These are phyloP conservation scores for Astyanax mexicanus DNA, from an alignment of 2,797 vertebrate species.

Conservation along the genomic window DNA sequence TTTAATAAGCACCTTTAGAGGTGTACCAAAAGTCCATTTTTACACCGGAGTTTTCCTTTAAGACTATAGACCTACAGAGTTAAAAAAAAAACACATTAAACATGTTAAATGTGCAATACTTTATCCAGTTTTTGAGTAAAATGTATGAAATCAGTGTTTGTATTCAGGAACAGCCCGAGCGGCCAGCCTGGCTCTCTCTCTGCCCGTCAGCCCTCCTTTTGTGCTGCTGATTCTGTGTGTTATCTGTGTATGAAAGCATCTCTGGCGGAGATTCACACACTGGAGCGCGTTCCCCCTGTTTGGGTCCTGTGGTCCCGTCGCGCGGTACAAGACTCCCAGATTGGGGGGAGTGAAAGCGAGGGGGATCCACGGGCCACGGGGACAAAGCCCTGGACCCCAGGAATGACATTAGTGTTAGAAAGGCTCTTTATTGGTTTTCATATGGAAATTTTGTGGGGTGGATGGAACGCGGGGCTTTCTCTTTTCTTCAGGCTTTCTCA, in stretches of 20 bases:
- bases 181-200: neutral
- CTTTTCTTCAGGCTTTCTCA: constrained; percentile 57
- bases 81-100: no score
- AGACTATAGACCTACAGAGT: no score
- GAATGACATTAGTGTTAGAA: constrained; percentile 58
- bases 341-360: constrained; percentile 42
- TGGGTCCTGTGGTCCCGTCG: constrained; percentile 37
- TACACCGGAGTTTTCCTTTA: no score
- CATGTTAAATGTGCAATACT: no score
- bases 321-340: neutral
- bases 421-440: constrained; percentile 62
- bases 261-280: constrained; percentile 28
- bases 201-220: constrained; percentile 13
- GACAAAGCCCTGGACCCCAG: constrained; percentile 3
- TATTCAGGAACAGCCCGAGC: neutral
- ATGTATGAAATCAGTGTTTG: neutral
- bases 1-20: no score
- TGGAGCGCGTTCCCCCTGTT: constrained; percentile 7
- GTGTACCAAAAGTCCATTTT: no score
- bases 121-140: no score
- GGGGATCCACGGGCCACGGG: neutral
- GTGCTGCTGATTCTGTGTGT: constrained; percentile 29
- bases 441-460: constrained; percentile 61
- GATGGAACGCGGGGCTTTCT: constrained; percentile 56
- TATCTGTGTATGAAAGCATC: constrained; percentile 26